Evolutionary conservation across 2,888 invertebrate genomes (phyloP).

Genomic region (Calameuta idolon): DNA sequence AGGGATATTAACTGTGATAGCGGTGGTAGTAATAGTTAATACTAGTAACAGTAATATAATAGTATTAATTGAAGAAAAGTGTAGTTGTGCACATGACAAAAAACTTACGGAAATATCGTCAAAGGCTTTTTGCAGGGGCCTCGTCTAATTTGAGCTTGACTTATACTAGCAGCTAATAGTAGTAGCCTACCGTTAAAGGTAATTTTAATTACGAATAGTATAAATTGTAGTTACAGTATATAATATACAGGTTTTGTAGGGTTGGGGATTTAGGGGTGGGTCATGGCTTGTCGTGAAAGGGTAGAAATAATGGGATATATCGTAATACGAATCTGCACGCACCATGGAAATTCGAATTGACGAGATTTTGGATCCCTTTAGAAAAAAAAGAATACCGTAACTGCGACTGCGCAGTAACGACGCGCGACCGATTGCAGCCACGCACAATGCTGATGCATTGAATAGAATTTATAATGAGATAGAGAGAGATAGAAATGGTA

Average conservation of each 20-base stretch:
- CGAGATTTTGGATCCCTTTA: neutral
- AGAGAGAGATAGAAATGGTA: neutral
- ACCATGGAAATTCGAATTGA: neutral
- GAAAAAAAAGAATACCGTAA: neutral
- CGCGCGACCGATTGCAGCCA: neutral
- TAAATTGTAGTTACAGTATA: slow-evolving; percentile 64
- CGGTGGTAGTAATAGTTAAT: neutral
- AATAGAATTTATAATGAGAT: neutral
- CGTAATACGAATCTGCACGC: neutral
- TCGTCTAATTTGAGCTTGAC: slow-evolving; percentile 61
- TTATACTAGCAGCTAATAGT: slow-evolving; percentile 59
- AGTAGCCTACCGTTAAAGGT: slow-evolving; percentile 59
- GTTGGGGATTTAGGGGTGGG: slow-evolving; percentile 1
- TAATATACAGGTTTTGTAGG: slow-evolving; percentile 53
- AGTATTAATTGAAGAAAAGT: neutral
- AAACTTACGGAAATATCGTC: slow-evolving; percentile 23
- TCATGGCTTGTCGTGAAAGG: neutral
- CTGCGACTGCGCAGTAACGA: neutral
- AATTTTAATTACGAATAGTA: slow-evolving; percentile 58
- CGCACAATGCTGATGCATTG: neutral
- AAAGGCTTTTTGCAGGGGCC: slow-evolving; percentile 25
- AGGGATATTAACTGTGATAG: neutral
- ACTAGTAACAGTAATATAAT: slow-evolving; percentile 3
- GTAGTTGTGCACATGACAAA: slow-evolving; percentile 47
- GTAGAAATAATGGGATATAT: neutral